Evolutionary conservation across 2,113 vertebrate species (phyloP), one percentile per base, ranked within the genome.

Genomic region (Phaethornis superciliosus): DNA sequence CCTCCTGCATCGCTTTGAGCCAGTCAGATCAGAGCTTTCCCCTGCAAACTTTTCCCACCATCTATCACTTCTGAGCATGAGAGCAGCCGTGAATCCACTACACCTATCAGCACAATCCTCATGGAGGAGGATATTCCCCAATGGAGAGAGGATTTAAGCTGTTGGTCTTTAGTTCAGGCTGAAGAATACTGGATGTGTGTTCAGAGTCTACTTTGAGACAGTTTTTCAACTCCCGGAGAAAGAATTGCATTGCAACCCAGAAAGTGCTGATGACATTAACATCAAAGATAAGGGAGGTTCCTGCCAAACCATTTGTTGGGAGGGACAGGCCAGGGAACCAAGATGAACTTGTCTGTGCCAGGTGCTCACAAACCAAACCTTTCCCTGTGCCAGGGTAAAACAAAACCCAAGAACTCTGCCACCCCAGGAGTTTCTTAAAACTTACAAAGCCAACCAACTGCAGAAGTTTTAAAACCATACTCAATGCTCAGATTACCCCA

Each of bases 231-330:
- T 96, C 81, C 75, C 5, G 0, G 15, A 90, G 83, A 88, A 92
- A 69, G 71, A 81, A 81, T 7, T 89, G 88, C 78, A 47, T 10
- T 89, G 78, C 81, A 94, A 96, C 83, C 67, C 82, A 93, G 89
- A 85, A 94, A 95, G 76, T 81, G 93, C 82, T 93, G 94, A 88
- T 91, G 91, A 94, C 85, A 95, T 94, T 83, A 94, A 88, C 95
- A 96, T 95, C 94, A 95, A 96, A 88, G 90, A 93, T 95, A 84
- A 35, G 23, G 28, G 32, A 30, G 47, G 91, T 8, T 93, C 56
- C 76, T 93, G 92, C 93, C 96, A 94, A 95, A 90, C 82, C 85
- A 68, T 90, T 85, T 94, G 63, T 40, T 77, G 92, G 88, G 65
- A 92, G 78, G 82, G 80, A 71, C 72, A 81, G 69, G 59, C 78